Conservation (phyloP, 2,113 vertebrate species). For the Acanthochromis polyacanthus region DNA sequence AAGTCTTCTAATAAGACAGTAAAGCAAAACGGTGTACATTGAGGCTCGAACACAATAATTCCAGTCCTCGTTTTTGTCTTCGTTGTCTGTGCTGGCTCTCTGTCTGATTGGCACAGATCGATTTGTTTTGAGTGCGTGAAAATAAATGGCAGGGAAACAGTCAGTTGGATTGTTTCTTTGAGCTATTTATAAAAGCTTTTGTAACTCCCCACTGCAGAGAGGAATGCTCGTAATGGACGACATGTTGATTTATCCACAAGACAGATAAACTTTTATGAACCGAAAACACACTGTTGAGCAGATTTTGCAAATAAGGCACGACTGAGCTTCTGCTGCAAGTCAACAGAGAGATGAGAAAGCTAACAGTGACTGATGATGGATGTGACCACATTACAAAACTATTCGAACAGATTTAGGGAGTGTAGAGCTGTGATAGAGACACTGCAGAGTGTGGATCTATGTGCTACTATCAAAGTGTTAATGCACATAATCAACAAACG, state of each 20-base stretch:
- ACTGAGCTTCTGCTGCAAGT: background rate
- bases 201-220: background rate
- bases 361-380: background rate
- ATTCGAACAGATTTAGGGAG: background rate
- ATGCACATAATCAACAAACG: no score
- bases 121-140: background rate
- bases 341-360: background rate
- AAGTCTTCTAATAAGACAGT: background rate
- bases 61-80: background rate
- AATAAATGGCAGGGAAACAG: background rate
- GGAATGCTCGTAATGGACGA: conserved; percentile 5
- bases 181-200: background rate
- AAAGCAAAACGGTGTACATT: background rate
- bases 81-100: background rate
- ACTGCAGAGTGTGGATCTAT: background rate
- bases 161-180: background rate
- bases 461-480: no score
- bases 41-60: background rate
- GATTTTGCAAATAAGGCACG: background rate
- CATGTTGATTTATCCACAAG: conserved; percentile 3
- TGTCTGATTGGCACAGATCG: background rate
- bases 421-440: background rate
- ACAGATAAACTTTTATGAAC: background rate
- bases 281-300: background rate
- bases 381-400: background rate